Evolutionary conservation across 2,888 invertebrate species (phyloP).

Genomic region (Volucella inanis): DNA sequence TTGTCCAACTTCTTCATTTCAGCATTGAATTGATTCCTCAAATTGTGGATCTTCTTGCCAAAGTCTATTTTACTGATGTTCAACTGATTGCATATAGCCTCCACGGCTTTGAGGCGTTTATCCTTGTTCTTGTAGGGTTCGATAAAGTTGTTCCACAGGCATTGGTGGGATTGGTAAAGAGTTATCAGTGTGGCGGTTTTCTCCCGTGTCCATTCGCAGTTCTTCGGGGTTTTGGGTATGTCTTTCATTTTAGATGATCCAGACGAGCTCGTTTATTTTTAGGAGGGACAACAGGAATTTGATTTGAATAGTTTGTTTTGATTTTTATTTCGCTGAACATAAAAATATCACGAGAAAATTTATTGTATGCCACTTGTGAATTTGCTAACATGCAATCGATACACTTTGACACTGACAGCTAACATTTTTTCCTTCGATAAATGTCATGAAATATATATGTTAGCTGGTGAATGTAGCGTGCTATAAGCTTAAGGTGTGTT

Average conservation of each 20-base stretch:
- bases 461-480: conserved; percentile 4
- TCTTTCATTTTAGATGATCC: conserved; percentile 46
- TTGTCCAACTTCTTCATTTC: conserved; percentile 81
- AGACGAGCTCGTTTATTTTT: neutral
- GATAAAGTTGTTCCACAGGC: conserved; percentile 81
- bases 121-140: conserved; percentile 81
- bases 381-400: conserved; percentile 66
- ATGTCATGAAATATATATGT: conserved; percentile 33
- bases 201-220: conserved; percentile 80
- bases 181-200: conserved; percentile 80
- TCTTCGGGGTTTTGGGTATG: conserved; percentile 22
- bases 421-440: conserved; percentile 19
- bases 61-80: conserved; percentile 80
- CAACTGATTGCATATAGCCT: conserved; percentile 78
- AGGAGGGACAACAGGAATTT: neutral
- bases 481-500: conserved; percentile 42
- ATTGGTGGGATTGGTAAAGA: conserved; percentile 80
- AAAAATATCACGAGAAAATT: conserved; percentile 70
- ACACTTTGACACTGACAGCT: conserved; percentile 41
- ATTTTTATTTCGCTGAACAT: conserved; percentile 53
- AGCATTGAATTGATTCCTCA: conserved; percentile 82
- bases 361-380: conserved; percentile 43
- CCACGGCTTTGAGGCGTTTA: conserved; percentile 79
- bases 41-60: conserved; percentile 82
- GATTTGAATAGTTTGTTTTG: conserved; percentile 57